phyloP scores from a whole-genome alignment of 1,140 invertebrate species.

The Zaprionus capensis region DNA sequence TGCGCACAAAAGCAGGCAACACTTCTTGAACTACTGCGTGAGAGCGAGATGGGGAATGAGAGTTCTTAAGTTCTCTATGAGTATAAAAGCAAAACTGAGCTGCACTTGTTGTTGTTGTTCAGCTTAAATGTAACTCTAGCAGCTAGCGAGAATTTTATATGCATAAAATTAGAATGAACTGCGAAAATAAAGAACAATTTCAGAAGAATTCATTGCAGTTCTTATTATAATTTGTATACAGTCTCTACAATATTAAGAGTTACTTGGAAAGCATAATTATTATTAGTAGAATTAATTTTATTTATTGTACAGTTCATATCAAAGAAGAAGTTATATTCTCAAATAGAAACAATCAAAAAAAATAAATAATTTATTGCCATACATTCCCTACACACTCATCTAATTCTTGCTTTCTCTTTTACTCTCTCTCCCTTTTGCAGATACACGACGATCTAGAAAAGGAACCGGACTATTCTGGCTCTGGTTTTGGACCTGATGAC shows the following conservation, averaged over 20 bases:
- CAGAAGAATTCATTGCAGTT: neutral
- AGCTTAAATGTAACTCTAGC: neutral
- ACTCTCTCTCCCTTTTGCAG: slow-evolving; percentile 56
- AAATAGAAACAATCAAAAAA: neutral
- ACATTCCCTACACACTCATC: neutral
- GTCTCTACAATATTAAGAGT: no score
- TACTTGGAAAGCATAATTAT: no score
- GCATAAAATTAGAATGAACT: neutral
- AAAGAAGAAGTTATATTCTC: no score
- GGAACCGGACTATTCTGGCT: slow-evolving; percentile 89
- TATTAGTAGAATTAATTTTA: no score
- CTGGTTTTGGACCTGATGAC: slow-evolving; percentile 89
- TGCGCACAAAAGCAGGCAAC: slow-evolving; percentile 52
- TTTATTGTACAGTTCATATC: no score
- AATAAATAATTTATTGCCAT: neutral
- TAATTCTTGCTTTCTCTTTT: no score
- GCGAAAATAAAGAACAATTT: neutral
- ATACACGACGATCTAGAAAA: slow-evolving; percentile 85
- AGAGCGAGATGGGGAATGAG: neutral
- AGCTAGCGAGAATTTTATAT: neutral
- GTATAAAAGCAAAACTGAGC: neutral
- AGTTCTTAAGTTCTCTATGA: slow-evolving; percentile 1
- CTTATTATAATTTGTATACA: neutral
- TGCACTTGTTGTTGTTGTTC: neutral
- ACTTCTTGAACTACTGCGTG: neutral